These are phyloP conservation scores for Gibbula magus DNA, from an alignment of 2,888 invertebrate species.

Conservation along the genomic window DNA sequence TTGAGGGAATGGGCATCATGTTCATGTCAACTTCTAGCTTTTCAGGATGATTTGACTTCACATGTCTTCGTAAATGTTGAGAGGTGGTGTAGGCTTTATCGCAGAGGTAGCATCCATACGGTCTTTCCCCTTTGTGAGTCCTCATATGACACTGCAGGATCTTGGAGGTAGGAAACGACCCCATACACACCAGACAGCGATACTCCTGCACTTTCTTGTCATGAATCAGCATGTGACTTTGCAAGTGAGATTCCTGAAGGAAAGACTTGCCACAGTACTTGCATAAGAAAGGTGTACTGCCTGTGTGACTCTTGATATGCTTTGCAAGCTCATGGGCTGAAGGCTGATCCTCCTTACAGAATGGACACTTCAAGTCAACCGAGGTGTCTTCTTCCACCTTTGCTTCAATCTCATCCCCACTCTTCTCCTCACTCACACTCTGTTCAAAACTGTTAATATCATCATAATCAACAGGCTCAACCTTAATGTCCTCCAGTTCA, in stretches of 20 bases:
- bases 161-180: background rate
- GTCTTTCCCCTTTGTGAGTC: constrained; percentile 7
- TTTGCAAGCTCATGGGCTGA: background rate
- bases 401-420: background rate
- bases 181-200: background rate
- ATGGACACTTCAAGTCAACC: background rate
- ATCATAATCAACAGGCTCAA: background rate
- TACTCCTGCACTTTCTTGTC: background rate
- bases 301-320: constrained; percentile 12
- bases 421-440: too few species aligned
- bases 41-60: background rate
- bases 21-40: constrained; percentile 3
- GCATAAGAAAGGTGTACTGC: background rate
- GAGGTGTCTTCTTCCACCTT: background rate
- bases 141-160: constrained; percentile 4
- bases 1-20: background rate
- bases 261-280: constrained; percentile 10
- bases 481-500: background rate
- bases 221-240: constrained; percentile 9
- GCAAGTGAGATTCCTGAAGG: background rate
- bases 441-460: background rate
- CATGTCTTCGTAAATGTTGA: constrained; percentile 12
- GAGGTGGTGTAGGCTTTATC: constrained; percentile 2
- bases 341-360: background rate
- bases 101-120: constrained; percentile 14